A percentile compares a stretch with the other conserved stretches of the same genome.
Evolutionary conservation across 1,140 invertebrate genomes (phyloP).

Genomic region (Onthophagus taurus): DNA sequence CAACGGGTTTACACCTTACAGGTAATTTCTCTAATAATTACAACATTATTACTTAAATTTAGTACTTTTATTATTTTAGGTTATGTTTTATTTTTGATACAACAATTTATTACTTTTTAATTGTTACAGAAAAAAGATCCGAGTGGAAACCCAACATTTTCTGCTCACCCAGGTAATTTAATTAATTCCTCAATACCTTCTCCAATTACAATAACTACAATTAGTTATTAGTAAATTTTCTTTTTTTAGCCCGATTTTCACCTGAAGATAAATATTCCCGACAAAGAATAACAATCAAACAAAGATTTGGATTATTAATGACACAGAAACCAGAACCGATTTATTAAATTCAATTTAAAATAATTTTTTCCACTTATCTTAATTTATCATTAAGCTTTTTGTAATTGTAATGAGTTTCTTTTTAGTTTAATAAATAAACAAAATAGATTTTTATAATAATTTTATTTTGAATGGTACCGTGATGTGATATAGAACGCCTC

Average conservation of each 20-base stretch:
- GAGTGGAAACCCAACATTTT: conserved; percentile 66
- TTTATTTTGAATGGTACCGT: no score
- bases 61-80: conserved; percentile 7
- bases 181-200: neutral
- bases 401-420: neutral
- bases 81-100: conserved; percentile 5
- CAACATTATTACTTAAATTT: neutral
- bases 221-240: conserved; percentile 16
- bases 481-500: no score
- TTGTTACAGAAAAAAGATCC: conserved; percentile 68
- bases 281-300: conserved; percentile 82
- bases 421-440: neutral
- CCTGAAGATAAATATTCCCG: conserved; percentile 92
- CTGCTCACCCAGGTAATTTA: conserved; percentile 71
- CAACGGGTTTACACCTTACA: conserved; percentile 63
- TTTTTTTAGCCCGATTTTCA: conserved; percentile 77
- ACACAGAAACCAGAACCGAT: conserved; percentile 74
- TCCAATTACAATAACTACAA: conserved; percentile 4
- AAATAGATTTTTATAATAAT: conserved; percentile 4
- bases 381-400: neutral
- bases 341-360: conserved; percentile 41
- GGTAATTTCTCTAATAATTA: conserved; percentile 38
- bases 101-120: conserved; percentile 25
- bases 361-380: neutral
- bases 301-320: conserved; percentile 76